These are phyloP conservation scores for Muntiacus muntjak DNA, from an alignment of 2,113 vertebrate genomes.

Conservation along the genomic window DNA sequence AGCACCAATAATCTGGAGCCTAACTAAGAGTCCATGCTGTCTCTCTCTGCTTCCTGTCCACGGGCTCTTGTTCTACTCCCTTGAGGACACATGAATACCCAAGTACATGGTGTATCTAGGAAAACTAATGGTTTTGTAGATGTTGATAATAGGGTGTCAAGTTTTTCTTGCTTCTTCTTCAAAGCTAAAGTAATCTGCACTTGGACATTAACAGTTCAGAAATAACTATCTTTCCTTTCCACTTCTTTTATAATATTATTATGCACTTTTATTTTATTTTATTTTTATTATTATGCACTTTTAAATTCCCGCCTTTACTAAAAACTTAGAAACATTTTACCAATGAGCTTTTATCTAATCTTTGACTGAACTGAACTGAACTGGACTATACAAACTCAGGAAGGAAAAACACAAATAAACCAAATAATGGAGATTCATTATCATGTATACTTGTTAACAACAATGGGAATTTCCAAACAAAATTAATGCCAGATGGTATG, in stretches of 20 bases:
- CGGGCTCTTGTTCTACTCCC: not conserved
- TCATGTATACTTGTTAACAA: conserved; percentile 15
- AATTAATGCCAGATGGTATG: conserved; percentile 22
- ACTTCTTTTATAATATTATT: not conserved
- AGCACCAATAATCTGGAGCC: not conserved
- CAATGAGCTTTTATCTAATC: not conserved
- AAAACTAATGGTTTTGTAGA: not conserved
- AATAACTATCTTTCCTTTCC: not conserved
- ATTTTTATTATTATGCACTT: not conserved
- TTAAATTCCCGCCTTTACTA: not conserved
- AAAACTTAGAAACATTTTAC: not conserved
- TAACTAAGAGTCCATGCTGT: not conserved
- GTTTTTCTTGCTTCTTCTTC: not conserved
- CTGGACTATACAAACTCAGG: conserved; percentile 29
- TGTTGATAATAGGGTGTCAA: not conserved
- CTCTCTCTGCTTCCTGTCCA: not conserved
- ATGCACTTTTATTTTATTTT: not conserved
- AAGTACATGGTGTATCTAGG: not conserved
- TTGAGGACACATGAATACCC: not conserved
- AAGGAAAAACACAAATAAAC: conserved; percentile 21
- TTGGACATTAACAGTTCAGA: not conserved
- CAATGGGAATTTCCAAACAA: conserved; percentile 50
- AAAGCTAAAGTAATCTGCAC: not conserved
- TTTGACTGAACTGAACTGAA: not conserved
- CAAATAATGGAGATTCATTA: not conserved